Evolutionary conservation across 2,113 vertebrate species (phyloP).

Genomic region (Eupsittula cactorum): DNA sequence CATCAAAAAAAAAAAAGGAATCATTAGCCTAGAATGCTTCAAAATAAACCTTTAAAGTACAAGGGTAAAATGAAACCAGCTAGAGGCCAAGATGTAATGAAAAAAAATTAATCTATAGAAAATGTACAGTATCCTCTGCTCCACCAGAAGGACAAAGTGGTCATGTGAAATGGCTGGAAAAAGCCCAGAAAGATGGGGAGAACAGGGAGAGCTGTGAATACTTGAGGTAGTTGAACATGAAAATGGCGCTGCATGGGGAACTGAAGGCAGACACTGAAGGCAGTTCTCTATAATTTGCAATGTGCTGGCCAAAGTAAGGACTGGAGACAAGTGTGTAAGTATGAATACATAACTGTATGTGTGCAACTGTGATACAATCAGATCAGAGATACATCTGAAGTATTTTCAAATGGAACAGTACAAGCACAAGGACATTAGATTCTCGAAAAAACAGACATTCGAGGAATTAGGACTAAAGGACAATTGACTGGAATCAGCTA

Average conservation of each 20-base stretch:
- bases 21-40: background rate
- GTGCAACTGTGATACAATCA: background rate
- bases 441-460: background rate
- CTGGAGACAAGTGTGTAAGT: background rate
- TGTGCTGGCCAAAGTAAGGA: background rate
- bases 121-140: background rate
- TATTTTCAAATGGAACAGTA: constrained; percentile 45
- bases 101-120: background rate
- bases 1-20: background rate
- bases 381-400: background rate
- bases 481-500: constrained; percentile 11
- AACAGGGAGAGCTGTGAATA: background rate
- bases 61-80: background rate
- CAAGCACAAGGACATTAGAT: background rate
- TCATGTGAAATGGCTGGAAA: background rate
- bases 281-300: accelerated
- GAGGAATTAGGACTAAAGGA: constrained; percentile 22
- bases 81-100: background rate
- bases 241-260: background rate
- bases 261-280: background rate
- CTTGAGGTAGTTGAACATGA: background rate
- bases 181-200: background rate
- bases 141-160: background rate
- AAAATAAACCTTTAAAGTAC: background rate
- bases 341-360: background rate